Base-by-base conservation (phyloP, 1,140 invertebrate species). In the Pollicipes pollicipes region DNA sequence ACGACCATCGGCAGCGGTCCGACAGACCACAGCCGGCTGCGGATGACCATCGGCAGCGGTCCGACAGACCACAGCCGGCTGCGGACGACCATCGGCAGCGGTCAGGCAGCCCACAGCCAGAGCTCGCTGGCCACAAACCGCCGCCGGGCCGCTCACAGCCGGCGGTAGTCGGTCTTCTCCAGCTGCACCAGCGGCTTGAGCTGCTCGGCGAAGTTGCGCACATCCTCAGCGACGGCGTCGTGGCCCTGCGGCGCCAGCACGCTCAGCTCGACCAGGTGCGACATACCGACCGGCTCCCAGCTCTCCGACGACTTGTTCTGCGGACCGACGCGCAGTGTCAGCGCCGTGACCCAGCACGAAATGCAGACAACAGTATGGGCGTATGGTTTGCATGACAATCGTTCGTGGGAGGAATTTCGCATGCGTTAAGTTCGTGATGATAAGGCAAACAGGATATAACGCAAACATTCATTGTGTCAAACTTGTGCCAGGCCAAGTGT, bases 151-250 rank as follows among this genome's bases (percentile, higher is more conserved):
- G 17, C 35, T 31, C 69, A 74, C 28, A 78, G 64, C 45, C 77
- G 73, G 17, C 77, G 73, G 77, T 91, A 91, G 81, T 95, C 92
- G 71, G 95, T 88, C 81, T 95, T 95, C 74, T 95, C 92, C 0
- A 96, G 82, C 74, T 91, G 88, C 3, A 95, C 91, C 1, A 95
- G 81, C 0, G 95, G 95, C 78, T 90, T 89, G 0, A 98, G 82
- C 78, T 97, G 94, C 79, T 98, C 95, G 0, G 95, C 91, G 83
- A 98, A 96, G 63, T 88, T 86, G 74, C 90, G 88, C 88, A 98
- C 96, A 77, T 98, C 95, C 78, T 97, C 94, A 66, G 90, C 94
- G 73, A 97, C 90, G 17, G 90, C 89, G 80, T 97, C 93, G 80
- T 95, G 93, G 4, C 93, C 93, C 76, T 88, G 88, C 0, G 93